phyloP scores from a whole-genome alignment of 1,140 invertebrate genomes.

The Pseudomyrmex flavicornis region DNA sequence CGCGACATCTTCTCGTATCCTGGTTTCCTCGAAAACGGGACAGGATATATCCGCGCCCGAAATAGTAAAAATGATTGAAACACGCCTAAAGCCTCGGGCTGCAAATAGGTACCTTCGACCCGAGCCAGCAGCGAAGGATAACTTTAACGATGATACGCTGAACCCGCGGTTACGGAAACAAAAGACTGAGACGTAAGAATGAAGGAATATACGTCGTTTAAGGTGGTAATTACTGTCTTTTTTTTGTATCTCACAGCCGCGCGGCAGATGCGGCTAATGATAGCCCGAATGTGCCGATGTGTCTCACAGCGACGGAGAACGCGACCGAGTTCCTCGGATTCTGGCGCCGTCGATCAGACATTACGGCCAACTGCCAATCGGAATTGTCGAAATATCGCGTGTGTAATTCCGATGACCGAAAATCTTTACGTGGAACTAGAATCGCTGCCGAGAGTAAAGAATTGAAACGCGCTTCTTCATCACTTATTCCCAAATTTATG shows the following conservation, averaged over 20 bases:
- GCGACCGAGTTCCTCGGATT: conserved; percentile 65
- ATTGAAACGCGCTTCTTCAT: background rate
- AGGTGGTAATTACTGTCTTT: conserved; percentile 77
- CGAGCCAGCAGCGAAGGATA: conserved; percentile 34
- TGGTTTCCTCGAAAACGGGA: conserved; percentile 62
- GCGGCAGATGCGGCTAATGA: conserved; percentile 81
- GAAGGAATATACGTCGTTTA: conserved; percentile 77
- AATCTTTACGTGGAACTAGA: background rate
- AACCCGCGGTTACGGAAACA: conserved; percentile 71
- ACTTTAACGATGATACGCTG: conserved; percentile 77
- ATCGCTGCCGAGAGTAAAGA: conserved; percentile 6
- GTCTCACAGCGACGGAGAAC: conserved; percentile 68
- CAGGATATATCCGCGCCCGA: conserved; percentile 36
- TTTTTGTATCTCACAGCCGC: conserved; percentile 66
- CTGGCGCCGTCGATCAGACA: conserved; percentile 71
- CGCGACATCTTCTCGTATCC: conserved; percentile 25
- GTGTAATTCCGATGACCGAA: conserved; percentile 45
- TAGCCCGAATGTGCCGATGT: conserved; percentile 77
- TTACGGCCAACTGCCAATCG: conserved; percentile 41
- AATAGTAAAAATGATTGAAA: conserved; percentile 26
- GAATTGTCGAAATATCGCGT: conserved; percentile 22
- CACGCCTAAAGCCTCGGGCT: conserved; percentile 26
- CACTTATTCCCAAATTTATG: conserved; percentile 13
- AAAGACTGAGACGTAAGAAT: conserved; percentile 74
- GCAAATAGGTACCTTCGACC: conserved; percentile 66